Evolutionary conservation across 2,797 vertebrate species (phyloP), one percentile per base, ranked within the genome.

Genomic region (Peromyscus eremicus): DNA sequence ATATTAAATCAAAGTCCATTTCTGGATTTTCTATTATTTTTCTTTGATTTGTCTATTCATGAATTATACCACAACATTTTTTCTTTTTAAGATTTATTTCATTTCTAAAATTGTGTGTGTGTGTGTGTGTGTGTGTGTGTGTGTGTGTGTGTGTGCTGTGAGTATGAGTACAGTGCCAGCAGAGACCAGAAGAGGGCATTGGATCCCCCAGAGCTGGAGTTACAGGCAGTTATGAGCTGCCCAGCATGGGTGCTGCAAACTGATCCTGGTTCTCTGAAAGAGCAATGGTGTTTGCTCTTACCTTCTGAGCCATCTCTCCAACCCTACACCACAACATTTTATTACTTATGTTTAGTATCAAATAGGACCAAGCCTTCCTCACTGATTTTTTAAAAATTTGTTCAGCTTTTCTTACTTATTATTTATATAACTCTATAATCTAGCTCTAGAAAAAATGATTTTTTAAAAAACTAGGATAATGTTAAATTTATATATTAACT

Each of bases 401-500:
- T 49, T 49, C 11, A 11, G 49, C 49, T 49, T 49, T 49, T 49
- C 49, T 49, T 49, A 49, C 8, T 49, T 49, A 49, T 49, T 49
- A 49, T 49, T 49, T 49, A 49, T 49, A 49, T 49, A 49, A 49
- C 4, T 82, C 37, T 89, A 37, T 62, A 70, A 94, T 62, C 23
- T 86, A 81, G 10, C 13, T 85, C 64, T 95, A 92, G 43, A 55
- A 91, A 94, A 94, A 92, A 73, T 81, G 71, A 49, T 85, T 62
- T 94, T 80, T 6, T 83, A 32, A 83, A 52, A 88, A 73, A 90
- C 60, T 92, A 21, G 17, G 10, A 40, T 91, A 79, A 89, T 80
- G 66, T 62, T 62, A 94, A 92, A 91, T 80, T 85, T 92, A n/a
- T 60, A 7, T 92, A 75, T 73, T 85, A 89, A 66, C 57, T 92